Base-by-base conservation (phyloP, 2,113 vertebrate genomes). In the Centropristis striata region DNA sequence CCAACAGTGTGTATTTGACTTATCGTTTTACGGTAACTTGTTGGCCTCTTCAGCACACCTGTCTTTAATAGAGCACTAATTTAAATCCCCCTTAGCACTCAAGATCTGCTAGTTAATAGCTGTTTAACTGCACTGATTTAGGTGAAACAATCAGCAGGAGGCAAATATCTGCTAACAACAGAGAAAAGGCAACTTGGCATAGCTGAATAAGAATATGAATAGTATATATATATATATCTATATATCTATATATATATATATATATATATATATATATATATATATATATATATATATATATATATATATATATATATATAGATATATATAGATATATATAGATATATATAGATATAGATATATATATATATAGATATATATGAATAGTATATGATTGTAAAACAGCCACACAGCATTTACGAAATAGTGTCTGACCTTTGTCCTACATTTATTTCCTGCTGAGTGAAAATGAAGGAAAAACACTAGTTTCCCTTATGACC, bases 341-440 rank as follows among this genome's bases (percentile, higher is more conserved):
- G n/a, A n/a, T n/a, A n/a, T n/a, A n/a, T n/a, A n/a, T n/a, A n/a
- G n/a, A n/a, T n/a, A n/a, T n/a, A n/a, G n/a, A n/a, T n/a, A n/a
- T n/a, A n/a, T n/a, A n/a, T n/a, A n/a, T n/a, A n/a, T n/a, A n/a
- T n/a, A n/a, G n/a, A n/a, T n/a, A n/a, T n/a, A n/a, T n/a, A n/a
- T 39, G 18, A 15, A 5, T 44, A 36, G 14, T 61, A 28, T 10
- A n/a, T 73, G 15, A 15, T 4, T 55, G 53, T 55, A 8, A 28
- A 53, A 28, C 16, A 58, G 12, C 60, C 21, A 10, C 46, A 53
- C 32, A 57, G 59, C 23, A 7, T 18, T 67, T 64, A 11, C 14
- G n/a, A 27, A 61, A 2, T 58, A 16, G 20, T 15, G 37, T 42
- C 16, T 78, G 74, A 83, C 75, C 66, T 84, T 74, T 88, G 70